phyloP scores from a whole-genome alignment of 2,113 vertebrate genomes.

The Calidris pugnax region DNA sequence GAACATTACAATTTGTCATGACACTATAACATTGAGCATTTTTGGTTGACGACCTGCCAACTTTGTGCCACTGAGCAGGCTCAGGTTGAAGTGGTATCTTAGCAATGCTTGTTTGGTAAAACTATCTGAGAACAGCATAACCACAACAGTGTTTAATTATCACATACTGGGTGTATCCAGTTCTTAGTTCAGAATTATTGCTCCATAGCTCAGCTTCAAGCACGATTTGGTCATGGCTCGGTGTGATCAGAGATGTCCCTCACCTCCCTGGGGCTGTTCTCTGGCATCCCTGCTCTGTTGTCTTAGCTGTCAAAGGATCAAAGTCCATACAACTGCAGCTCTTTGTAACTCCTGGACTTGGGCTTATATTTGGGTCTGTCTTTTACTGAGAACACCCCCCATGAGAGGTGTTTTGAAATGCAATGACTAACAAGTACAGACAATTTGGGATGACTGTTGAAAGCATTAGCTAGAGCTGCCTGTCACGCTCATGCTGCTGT shows the following conservation, averaged over 20 bases:
- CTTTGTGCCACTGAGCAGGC: background rate
- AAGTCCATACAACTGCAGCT: background rate
- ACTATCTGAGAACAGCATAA: background rate
- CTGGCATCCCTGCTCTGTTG: background rate
- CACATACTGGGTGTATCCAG: background rate
- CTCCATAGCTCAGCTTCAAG: background rate
- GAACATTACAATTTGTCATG: background rate
- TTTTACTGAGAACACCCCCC: background rate
- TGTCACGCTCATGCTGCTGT: accelerated
- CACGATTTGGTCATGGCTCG: accelerated
- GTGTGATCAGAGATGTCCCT: background rate
- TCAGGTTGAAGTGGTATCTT: background rate
- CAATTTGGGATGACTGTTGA: background rate
- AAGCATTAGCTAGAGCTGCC: background rate
- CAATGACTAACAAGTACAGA: background rate
- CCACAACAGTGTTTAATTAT: background rate
- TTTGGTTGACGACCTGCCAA: background rate
- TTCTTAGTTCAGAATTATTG: background rate
- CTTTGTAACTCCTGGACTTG: background rate
- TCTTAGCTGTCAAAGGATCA: background rate
- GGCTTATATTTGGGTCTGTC: no score
- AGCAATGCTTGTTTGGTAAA: background rate
- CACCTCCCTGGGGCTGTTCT: background rate
- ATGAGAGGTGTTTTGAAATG: background rate
- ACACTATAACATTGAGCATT: accelerated